Conservation (phyloP, 2,888 invertebrate genomes). For the Hylaea fasciaria region DNA sequence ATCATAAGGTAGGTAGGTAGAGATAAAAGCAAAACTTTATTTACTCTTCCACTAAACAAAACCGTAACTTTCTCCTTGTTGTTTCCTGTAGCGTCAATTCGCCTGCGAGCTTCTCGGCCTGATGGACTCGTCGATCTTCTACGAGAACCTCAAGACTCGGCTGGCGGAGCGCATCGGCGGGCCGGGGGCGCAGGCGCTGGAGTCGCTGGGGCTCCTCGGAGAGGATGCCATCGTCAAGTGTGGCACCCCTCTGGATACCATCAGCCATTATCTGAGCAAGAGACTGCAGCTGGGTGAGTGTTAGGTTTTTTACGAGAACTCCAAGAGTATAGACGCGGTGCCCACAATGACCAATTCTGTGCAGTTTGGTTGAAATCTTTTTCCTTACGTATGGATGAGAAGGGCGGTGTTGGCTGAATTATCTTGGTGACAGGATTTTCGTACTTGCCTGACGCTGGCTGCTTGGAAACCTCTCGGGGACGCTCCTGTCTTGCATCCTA, state of each 20-base stretch:
- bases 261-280: constrained; percentile 94
- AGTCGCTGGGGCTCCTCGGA: constrained; percentile 94
- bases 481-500: no score
- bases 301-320: background rate
- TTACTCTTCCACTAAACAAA: background rate
- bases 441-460: no score
- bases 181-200: constrained; percentile 89
- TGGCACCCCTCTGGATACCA: constrained; percentile 95
- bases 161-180: constrained; percentile 92
- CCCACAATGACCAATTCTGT: no score
- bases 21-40: no score
- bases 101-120: constrained; percentile 94
- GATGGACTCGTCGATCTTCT: constrained; percentile 94
- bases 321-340: no score
- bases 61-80: background rate
- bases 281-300: constrained; percentile 89
- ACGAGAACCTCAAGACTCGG: constrained; percentile 95
- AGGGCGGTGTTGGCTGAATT: no score
- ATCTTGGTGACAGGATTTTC: no score
- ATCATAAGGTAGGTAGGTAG: no score
- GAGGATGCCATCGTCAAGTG: constrained; percentile 93
- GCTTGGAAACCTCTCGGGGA: no score
- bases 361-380: no score
- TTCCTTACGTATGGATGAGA: no score
- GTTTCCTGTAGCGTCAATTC: constrained; percentile 88